These are phyloP conservation scores for Cyprinodon variegatus DNA, from an alignment of 2,113 vertebrate genomes.

Conservation along the genomic window DNA sequence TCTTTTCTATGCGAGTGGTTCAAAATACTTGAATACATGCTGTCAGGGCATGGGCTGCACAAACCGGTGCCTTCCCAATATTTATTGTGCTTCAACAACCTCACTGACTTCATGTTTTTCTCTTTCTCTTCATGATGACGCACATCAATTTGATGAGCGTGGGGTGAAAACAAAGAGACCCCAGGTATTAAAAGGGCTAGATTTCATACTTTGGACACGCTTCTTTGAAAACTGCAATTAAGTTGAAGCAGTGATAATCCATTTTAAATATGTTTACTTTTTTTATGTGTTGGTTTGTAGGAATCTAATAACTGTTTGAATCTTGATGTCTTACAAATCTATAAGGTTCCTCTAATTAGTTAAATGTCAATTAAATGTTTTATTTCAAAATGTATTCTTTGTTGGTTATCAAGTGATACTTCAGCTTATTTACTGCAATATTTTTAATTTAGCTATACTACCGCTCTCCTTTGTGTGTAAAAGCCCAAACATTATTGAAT, in stretches of 20 bases:
- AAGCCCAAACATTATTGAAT: too few species aligned
- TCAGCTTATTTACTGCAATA: too few species aligned
- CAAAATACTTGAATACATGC: conserved; percentile 16
- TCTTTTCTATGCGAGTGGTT: conserved; percentile 3
- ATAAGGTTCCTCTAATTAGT: too few species aligned
- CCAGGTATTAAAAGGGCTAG: not conserved
- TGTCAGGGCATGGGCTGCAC: not conserved
- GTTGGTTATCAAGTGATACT: too few species aligned
- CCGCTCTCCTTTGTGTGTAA: too few species aligned
- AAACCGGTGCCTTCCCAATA: conserved; percentile 11
- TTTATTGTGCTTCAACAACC: conserved; percentile 7
- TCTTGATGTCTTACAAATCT: not conserved
- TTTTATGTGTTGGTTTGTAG: not conserved
- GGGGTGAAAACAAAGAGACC: not conserved
- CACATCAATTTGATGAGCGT: conserved; percentile 1
- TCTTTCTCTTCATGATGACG: conserved; percentile 5
- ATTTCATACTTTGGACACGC: not conserved
- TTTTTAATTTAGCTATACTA: too few species aligned
- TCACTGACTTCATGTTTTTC: not conserved
- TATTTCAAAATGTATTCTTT: too few species aligned
- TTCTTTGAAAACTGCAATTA: not conserved
- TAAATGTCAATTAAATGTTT: too few species aligned
- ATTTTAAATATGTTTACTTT: not conserved
- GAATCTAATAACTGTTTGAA: not conserved
- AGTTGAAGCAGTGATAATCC: not conserved